phyloP scores from a whole-genome alignment of 2,888 invertebrate genomes.

The Mechanitis mazaeus region DNA sequence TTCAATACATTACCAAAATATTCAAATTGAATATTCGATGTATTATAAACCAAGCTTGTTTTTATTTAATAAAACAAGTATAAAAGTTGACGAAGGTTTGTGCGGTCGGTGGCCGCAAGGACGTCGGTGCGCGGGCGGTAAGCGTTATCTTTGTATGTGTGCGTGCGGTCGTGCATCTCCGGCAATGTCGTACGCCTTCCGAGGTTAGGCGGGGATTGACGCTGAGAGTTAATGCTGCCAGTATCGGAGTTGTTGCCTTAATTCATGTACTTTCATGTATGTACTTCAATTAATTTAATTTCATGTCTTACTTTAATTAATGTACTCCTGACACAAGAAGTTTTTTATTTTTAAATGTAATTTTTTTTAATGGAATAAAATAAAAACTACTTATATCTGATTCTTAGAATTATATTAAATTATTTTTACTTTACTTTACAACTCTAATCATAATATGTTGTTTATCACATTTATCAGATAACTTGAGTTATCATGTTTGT shows the following conservation, averaged over 20 bases:
- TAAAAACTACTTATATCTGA: no score
- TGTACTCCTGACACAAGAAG: no score
- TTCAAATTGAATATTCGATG: slow-evolving; percentile 14
- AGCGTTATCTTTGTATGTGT: slow-evolving; percentile 37
- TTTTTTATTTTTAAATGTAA: no score
- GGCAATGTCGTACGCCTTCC: slow-evolving; percentile 33
- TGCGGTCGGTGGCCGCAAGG: slow-evolving; percentile 73
- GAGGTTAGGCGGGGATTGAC: slow-evolving; percentile 46
- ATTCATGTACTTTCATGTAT: background rate
- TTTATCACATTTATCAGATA: background rate
- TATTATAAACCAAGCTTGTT: slow-evolving; percentile 23
- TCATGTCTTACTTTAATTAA: no score
- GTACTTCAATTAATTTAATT: no score
- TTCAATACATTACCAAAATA: background rate
- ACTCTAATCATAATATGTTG: background rate
- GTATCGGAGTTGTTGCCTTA: slow-evolving; percentile 4
- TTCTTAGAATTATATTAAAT: no score
- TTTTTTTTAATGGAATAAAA: no score
- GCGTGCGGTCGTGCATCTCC: slow-evolving; percentile 30
- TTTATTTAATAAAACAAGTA: slow-evolving; percentile 24
- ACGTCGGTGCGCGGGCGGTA: slow-evolving; percentile 74
- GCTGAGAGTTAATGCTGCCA: slow-evolving; percentile 42
- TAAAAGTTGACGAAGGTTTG: slow-evolving; percentile 27
- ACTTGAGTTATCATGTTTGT: background rate
- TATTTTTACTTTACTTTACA: no score